These are phyloP conservation scores for Podarcis siculus DNA, from an alignment of 2,797 vertebrate species.

Conservation along the genomic window DNA sequence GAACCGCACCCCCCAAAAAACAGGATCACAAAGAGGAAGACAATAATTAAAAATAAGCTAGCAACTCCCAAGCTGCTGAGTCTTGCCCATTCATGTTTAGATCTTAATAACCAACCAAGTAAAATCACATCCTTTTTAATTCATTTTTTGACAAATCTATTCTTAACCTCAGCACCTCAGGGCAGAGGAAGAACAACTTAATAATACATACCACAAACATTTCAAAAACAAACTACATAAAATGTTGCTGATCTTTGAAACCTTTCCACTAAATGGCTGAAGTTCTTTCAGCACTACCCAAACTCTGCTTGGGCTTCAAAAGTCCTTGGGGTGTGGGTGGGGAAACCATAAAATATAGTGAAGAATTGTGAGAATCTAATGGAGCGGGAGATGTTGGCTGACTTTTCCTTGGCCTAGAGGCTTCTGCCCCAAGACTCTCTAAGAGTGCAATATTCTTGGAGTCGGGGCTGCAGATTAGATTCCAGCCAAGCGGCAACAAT, in stretches of 20 bases:
- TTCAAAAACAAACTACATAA: background rate
- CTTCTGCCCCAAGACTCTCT: background rate
- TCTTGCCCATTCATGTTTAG: background rate
- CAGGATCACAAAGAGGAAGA: background rate
- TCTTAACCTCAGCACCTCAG: background rate
- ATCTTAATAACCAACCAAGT: background rate
- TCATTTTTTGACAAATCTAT: background rate
- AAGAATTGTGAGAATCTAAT: background rate
- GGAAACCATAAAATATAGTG: background rate
- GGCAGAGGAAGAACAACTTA: background rate
- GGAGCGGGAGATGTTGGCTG: too few species aligned
- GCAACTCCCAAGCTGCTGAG: background rate
- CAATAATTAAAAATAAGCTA: slow-evolving; percentile 28
- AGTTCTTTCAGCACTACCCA: background rate
- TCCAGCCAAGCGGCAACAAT: background rate
- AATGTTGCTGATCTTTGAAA: background rate
- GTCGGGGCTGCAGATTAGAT: background rate
- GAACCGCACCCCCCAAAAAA: slow-evolving; percentile 16
- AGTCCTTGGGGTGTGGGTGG: background rate
- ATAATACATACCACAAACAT: background rate
- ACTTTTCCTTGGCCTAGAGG: background rate
- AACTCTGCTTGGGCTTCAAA: background rate
- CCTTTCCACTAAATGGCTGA: background rate
- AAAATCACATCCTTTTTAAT: background rate
- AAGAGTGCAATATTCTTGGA: background rate